Conservation (phyloP, 2,888 invertebrate genomes). For the Erebia aethiops region DNA sequence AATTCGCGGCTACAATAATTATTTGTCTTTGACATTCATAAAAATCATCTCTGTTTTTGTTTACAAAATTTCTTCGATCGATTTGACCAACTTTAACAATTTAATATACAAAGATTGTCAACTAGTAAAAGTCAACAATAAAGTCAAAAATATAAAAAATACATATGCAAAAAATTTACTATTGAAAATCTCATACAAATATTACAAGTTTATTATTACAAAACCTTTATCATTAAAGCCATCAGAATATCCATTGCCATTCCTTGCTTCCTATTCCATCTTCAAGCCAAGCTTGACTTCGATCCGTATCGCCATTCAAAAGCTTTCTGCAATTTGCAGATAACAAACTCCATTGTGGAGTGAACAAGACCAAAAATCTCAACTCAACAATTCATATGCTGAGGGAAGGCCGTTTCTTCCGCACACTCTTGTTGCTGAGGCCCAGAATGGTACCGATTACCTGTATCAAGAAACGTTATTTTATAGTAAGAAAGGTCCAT, state of each 20-base stretch:
- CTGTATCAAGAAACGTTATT: constrained; percentile 53
- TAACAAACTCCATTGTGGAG: constrained; percentile 77
- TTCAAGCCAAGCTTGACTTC: constrained; percentile 50
- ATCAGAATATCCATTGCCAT: constrained; percentile 17
- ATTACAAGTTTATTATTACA: background rate
- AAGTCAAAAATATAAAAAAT: background rate
- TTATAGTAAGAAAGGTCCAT: background rate
- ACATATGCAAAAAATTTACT: background rate
- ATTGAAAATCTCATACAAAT: constrained; percentile 2
- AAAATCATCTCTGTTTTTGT: background rate
- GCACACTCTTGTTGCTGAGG: constrained; percentile 88
- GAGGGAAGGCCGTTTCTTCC: constrained; percentile 90
- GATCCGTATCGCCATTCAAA: constrained; percentile 57
- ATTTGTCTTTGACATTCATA: background rate
- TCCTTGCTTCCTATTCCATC: constrained; percentile 32
- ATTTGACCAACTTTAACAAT: background rate
- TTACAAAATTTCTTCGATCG: background rate
- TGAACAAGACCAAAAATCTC: constrained; percentile 61
- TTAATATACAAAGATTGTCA: background rate
- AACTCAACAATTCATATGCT: constrained; percentile 83
- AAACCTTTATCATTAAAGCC: constrained; percentile 24
- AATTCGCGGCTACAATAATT: background rate
- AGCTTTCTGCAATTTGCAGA: constrained; percentile 59
- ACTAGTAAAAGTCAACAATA: constrained; percentile 2
- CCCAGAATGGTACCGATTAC: constrained; percentile 90